These are phyloP conservation scores for Odontophorus gujanensis DNA, from an alignment of 2,113 vertebrate species.

Conservation along the genomic window DNA sequence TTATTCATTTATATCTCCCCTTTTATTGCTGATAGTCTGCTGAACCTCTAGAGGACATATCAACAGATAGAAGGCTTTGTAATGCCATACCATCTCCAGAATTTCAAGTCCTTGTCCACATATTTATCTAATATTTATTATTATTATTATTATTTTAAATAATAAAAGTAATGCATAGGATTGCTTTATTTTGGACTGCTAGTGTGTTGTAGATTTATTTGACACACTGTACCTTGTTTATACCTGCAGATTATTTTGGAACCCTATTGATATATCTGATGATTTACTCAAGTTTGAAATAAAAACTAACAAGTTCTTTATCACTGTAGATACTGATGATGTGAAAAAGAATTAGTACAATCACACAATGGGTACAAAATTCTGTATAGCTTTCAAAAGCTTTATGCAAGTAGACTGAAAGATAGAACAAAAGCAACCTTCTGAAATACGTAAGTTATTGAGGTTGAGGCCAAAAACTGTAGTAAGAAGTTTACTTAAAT, in stretches of 20 bases:
- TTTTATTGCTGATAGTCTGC: no score
- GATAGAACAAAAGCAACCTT: background rate
- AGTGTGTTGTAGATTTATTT: background rate
- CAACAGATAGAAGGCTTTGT: background rate
- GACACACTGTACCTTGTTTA: background rate
- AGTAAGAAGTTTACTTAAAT: background rate
- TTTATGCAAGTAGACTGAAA: background rate
- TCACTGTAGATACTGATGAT: background rate
- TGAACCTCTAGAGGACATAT: background rate
- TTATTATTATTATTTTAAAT: background rate
- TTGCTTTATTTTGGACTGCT: background rate
- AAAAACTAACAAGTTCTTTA: background rate
- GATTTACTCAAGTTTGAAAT: background rate
- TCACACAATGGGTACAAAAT: background rate
- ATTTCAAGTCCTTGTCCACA: background rate
- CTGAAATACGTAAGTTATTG: background rate
- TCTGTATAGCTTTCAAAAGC: background rate
- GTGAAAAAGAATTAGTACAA: background rate
- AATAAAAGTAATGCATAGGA: background rate
- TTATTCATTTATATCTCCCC: background rate
- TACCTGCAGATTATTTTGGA: background rate
- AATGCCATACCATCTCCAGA: no score
- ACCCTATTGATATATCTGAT: background rate
- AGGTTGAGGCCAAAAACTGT: background rate
- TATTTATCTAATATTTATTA: no score